Base-by-base conservation (phyloP, 2,888 invertebrate species). In the Maniola hyperantus region DNA sequence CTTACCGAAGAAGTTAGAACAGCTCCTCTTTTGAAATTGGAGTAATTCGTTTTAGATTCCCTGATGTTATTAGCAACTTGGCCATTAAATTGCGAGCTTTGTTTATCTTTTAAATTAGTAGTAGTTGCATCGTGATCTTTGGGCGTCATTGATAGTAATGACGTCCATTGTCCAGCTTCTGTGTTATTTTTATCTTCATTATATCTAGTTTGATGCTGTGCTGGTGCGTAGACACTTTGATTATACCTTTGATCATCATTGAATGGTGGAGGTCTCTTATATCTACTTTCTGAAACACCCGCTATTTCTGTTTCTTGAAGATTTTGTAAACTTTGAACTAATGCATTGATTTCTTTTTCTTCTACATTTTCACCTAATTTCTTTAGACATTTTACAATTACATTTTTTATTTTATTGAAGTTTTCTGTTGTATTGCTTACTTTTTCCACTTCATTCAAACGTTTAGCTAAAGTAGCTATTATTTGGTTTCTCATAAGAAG, bases 381-480 rank as follows among this genome's bases (percentile, higher is more conserved):
- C 20, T 72, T 77, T 0, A 85, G n/a, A 60, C 73, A 74, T 59
- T 75, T 83, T 0, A 53, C 39, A 42, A 88, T 77, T 69, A 81
- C 82, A 26, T 74, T 65, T 50, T 76, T 83, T 77, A 87, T 87
- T 74, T 79, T 83, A 1, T 68, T 63, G 65, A 80, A 78, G 5
- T 74, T 83, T 2, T 70, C 51, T 13, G 63, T 42, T 18, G 65
- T 78, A 50, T 82, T 77, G 6, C 85, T 83, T 6, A 68, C 69
- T 54, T 79, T 79, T 74, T 85, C 82, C 8, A 86, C 70, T 20
- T 83, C 80, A 57, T 76, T 73, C n/a, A 88, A 69, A 55, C 78
- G 78, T 69, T 81, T 85, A 0, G 84, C 76, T 8, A 88, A 72
- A 65, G 71, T 76, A 13, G 67, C 68, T 70, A 79, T 80, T 5